Evolutionary conservation across 2,888 invertebrate genomes (phyloP).

Genomic region (Anoplius nigerrimus): DNA sequence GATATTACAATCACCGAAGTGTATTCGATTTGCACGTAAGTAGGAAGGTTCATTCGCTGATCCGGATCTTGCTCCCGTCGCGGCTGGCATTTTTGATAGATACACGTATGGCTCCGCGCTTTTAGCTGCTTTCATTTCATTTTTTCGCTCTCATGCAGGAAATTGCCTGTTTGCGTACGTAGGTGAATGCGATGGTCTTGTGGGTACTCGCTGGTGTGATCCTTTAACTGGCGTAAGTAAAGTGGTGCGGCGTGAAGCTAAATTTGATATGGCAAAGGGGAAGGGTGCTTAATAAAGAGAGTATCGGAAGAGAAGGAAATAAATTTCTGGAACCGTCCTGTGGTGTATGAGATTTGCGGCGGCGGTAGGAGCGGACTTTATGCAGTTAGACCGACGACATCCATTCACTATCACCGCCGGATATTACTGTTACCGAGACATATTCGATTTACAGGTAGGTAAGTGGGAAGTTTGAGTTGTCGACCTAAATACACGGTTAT

Average conservation of each 20-base stretch:
- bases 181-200: too few species aligned
- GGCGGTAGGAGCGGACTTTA: neutral
- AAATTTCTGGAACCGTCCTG: too few species aligned
- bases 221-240: too few species aligned
- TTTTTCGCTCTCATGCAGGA: neutral
- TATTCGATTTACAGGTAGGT: conserved; percentile 68
- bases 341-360: neutral
- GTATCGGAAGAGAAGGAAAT: too few species aligned
- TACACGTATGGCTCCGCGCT: neutral
- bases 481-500: neutral
- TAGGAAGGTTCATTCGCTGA: conserved; percentile 36
- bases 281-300: too few species aligned
- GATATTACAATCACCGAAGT: conserved; percentile 62
- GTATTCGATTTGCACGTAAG: conserved; percentile 19
- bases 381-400: neutral
- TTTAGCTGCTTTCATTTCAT: neutral
- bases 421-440: conserved; percentile 59
- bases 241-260: too few species aligned
- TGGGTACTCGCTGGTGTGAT: too few species aligned
- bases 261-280: too few species aligned
- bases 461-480: conserved; percentile 33
- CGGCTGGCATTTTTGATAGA: neutral
- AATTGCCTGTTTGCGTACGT: too few species aligned
- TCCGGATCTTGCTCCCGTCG: conserved; percentile 28
- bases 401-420: neutral